These are phyloP conservation scores for Acrocyrtus sp. DNA, from an alignment of 2,888 invertebrate species.

Conservation along the genomic window DNA sequence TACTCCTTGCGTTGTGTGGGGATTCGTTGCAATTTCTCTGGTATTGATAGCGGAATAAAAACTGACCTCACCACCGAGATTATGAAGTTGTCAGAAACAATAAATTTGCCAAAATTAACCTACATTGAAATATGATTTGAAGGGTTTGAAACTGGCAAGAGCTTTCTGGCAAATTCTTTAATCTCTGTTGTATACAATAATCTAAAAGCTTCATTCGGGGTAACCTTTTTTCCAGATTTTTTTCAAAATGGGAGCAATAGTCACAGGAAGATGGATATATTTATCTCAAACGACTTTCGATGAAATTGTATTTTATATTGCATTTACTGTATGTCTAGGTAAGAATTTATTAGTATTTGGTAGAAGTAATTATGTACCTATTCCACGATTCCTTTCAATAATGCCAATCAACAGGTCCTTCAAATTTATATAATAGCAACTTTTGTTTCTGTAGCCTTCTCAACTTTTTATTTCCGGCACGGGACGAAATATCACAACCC, in stretches of 20 bases:
- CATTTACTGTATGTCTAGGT: constrained; percentile 57
- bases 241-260: constrained; percentile 59
- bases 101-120: too few species aligned
- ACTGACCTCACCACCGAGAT: too few species aligned
- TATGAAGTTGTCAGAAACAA: too few species aligned
- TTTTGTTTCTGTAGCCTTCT: constrained; percentile 36
- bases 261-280: constrained; percentile 59
- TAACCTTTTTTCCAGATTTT: too few species aligned
- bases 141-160: too few species aligned
- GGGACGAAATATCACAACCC: constrained; percentile 57
- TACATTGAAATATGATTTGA: too few species aligned
- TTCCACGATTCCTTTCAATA: neutral
- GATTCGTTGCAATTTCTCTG: constrained; percentile 54
- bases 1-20: constrained; percentile 56
- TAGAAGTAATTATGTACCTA: neutral
- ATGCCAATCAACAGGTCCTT: neutral
- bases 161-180: too few species aligned
- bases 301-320: constrained; percentile 56
- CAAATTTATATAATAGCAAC: neutral
- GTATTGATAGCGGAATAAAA: too few species aligned
- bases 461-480: constrained; percentile 56
- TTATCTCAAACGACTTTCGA: constrained; percentile 49
- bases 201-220: too few species aligned
- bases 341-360: neutral
- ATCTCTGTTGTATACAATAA: too few species aligned